Base-by-base conservation (phyloP, 2,888 invertebrate genomes). In the Dromius quadrimaculatus region DNA sequence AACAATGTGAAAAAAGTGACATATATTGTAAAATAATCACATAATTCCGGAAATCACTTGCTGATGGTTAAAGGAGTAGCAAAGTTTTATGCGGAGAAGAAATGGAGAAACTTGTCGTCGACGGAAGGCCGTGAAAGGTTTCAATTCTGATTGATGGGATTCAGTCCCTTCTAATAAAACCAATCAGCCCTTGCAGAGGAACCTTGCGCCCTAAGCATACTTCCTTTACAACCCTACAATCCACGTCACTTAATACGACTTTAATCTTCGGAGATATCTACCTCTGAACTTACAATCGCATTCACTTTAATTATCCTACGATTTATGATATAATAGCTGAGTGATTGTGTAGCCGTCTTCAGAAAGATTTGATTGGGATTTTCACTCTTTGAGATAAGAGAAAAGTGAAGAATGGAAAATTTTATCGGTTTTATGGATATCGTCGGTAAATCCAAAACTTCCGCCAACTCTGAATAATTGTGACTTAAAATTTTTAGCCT, bases 81-180 rank as follows among this genome's bases (percentile, higher is more conserved):
- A n/a, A 47, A 22, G 47, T 22, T 11, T 20, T 6, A 41, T 15
- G 50, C 47, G 65, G 50, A 65, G 50, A 34, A 34, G 62, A 15
- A 41, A 41, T 11, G 17, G 17, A n/a, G 23, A 2, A 11, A 22
- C 38, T 38, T 38, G 38, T 61, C 36, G 23, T 54, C 50, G 28
- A 9, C 54, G 54, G 50, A 50, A 54, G 57, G 23, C 57, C 68
- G 59, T 34, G 68, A 38, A 68, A 70, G 70, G 70, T 62, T 61
- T 45, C 57, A 71, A 70, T 74, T 73, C 75, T 76, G 75, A 76
- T 76, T 75, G 75, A 75, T 75, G 74, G 74, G 72, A 71, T 71
- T 72, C 61, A 36, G 70, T 70, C 73, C 73, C 70, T 73, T 72
- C 73, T 75, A 75, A 75, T 75, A 75, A 75, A 75, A 74, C 73